These are phyloP conservation scores for Pseudopleuronectes americanus DNA, from an alignment of 2,797 vertebrate genomes.

Conservation along the genomic window DNA sequence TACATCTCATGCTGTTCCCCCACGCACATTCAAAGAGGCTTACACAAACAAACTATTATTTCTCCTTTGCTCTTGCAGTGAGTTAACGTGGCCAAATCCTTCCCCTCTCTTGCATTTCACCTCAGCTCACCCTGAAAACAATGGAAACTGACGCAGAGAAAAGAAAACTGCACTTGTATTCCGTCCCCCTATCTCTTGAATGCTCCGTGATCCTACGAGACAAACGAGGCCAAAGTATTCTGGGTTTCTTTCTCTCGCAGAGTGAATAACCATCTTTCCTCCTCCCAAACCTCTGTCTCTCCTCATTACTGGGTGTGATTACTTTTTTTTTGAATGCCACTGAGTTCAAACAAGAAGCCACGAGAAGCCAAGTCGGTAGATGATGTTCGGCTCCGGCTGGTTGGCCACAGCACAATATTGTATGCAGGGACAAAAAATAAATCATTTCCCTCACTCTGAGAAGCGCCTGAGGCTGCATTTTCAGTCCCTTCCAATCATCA, in stretches of 20 bases:
- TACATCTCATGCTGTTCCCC: neutral
- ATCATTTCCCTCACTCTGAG: slow-evolving; percentile 34
- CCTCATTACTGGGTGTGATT: neutral
- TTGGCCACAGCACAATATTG: slow-evolving; percentile 6
- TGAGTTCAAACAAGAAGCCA: slow-evolving; percentile 2
- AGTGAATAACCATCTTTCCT: neutral
- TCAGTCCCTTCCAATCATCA: slow-evolving; percentile 18
- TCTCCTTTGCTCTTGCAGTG: neutral
- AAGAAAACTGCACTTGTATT: slow-evolving; percentile 42
- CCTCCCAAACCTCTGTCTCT: neutral
- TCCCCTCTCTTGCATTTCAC: slow-evolving; percentile 24
- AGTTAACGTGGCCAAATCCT: slow-evolving; percentile 9
- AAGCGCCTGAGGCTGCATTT: slow-evolving; percentile 7
- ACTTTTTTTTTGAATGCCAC: slow-evolving; percentile 1
- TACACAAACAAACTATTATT: slow-evolving; percentile 3
- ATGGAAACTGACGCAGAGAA: slow-evolving; percentile 18
- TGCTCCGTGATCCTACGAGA: neutral
- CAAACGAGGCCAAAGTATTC: neutral
- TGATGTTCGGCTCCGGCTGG: neutral
- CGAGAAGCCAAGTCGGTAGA: neutral
- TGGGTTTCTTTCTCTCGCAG: neutral
- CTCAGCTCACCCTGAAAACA: slow-evolving; percentile 41
- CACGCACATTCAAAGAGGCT: neutral
- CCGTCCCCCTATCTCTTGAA: neutral
- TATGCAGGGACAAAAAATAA: neutral